Percentiles rank a stretch among this genome's conserved stretches.
Evolutionary conservation across 2,797 vertebrate species (phyloP).

Genomic region (Clarias laeviceps): DNA sequence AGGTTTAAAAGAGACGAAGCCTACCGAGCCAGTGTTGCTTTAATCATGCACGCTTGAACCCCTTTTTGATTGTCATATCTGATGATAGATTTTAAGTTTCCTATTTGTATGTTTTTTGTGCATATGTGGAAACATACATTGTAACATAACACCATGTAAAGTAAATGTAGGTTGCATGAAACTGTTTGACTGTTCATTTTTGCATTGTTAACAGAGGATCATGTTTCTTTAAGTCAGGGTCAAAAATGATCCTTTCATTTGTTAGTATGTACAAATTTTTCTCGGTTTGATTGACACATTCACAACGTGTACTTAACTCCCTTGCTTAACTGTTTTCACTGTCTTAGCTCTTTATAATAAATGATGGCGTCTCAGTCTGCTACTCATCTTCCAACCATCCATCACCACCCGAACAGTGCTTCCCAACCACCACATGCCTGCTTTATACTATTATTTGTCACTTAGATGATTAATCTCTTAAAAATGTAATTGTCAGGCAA

Average conservation of each 20-base stretch:
- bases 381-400: slow-evolving; percentile 42
- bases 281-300: slow-evolving; percentile 32
- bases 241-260: slow-evolving; percentile 1
- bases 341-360: slow-evolving; percentile 42
- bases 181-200: background rate
- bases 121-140: background rate
- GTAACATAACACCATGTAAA: background rate
- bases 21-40: slow-evolving; percentile 45
- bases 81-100: slow-evolving; percentile 2
- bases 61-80: slow-evolving; percentile 17
- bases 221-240: slow-evolving; percentile 8
- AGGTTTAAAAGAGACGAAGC: slow-evolving; percentile 45
- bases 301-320: slow-evolving; percentile 25
- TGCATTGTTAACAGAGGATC: slow-evolving; percentile 6
- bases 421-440: slow-evolving; percentile 57
- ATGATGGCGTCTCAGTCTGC: slow-evolving; percentile 27
- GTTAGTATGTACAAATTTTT: slow-evolving; percentile 3
- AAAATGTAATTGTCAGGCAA: slow-evolving; percentile 67
- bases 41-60: slow-evolving; percentile 42
- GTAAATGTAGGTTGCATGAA: background rate
- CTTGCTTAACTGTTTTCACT: slow-evolving; percentile 40
- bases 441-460: slow-evolving; percentile 73
- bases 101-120: background rate
- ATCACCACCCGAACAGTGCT: slow-evolving; percentile 35
- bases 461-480: slow-evolving; percentile 76